phyloP scores from a whole-genome alignment of 2,797 vertebrate species.

The Bufotes viridis region DNA sequence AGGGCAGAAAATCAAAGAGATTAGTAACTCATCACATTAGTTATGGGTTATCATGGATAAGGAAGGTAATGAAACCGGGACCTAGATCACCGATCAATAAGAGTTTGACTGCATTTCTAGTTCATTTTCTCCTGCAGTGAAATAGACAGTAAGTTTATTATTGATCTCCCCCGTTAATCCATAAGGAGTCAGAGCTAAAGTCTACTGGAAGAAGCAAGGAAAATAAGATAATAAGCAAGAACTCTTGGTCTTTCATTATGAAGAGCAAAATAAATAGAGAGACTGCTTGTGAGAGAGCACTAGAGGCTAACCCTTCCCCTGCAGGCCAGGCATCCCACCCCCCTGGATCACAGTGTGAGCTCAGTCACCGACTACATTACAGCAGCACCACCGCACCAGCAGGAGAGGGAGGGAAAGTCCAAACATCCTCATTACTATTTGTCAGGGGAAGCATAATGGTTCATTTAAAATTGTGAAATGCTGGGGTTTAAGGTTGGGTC shows the following conservation, averaged over 20 bases:
- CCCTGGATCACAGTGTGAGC: constrained; percentile 29
- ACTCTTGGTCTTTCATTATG: constrained; percentile 89
- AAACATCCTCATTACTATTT: constrained; percentile 2
- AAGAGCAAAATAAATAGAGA: constrained; percentile 82
- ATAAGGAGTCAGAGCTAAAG: constrained; percentile 92
- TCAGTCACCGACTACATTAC: constrained; percentile 42
- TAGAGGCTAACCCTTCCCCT: constrained; percentile 74
- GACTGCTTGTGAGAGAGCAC: constrained; percentile 74
- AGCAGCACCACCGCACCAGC: background rate
- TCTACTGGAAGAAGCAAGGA: constrained; percentile 82
- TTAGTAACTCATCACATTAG: constrained; percentile 96
- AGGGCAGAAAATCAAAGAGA: constrained; percentile 92
- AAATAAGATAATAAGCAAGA: constrained; percentile 89
- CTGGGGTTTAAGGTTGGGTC: background rate
- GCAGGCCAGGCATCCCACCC: constrained; percentile 58
- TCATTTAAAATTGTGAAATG: background rate
- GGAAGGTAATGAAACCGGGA: constrained; percentile 90
- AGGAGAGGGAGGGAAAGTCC: background rate
- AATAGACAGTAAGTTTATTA: constrained; percentile 90
- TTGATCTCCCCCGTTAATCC: constrained; percentile 96
- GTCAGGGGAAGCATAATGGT: background rate
- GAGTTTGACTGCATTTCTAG: constrained; percentile 97
- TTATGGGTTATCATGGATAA: constrained; percentile 94
- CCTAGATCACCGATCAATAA: constrained; percentile 92
- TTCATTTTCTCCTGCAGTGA: constrained; percentile 95